Evolutionary conservation across 2,888 invertebrate genomes (phyloP), one percentile per base, ranked within the genome.

Genomic region (Drosophila lacicola): DNA sequence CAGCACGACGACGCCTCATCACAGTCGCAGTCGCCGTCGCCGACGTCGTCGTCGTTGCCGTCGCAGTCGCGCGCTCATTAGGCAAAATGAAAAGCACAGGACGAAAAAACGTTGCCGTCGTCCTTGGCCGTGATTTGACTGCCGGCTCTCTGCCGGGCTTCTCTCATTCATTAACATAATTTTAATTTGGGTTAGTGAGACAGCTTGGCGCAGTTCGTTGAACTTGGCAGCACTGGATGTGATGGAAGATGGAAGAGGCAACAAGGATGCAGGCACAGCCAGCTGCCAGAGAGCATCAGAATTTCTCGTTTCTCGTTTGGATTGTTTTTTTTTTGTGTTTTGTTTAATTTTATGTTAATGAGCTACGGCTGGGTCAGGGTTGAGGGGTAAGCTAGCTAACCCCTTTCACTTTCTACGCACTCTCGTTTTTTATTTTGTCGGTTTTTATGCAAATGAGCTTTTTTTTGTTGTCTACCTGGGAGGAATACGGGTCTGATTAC

Each of bases 101-200:
- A 72, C 60, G 58, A 44, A 62, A 60, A 57, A 53, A 33, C 70
- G 68, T 45, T 55, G 68, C 60, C 74, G 80, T 80, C 81, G 90
- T 89, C 90, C 90, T 90, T 90, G 90, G 90, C 90, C 90, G 89
- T 90, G 90, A 90, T 90, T 89, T 84, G 54, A 58, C 62, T 64
- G 74, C 70, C 65, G 61, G 75, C 67, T 53, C 69, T 62, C 67
- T 69, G 55, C 33, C 41, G 33, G 41, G 14, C 50, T 13, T 39
- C 63, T 46, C 62, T 70, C 77, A 70, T 84, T 87, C 87, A 91
- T 91, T 91, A 91, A 90, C 91, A 91, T 91, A 91, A 90, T 91
- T 91, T 91, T 91, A 90, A 90, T 90, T 90, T 90, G 84, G 90
- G 90, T 90, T 90, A 90, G 88, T 90, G 88, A 90, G 89, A 82